These are phyloP conservation scores for Montipora sp. DNA, from an alignment of 64 coral and sea anemone species.

Conservation along the genomic window DNA sequence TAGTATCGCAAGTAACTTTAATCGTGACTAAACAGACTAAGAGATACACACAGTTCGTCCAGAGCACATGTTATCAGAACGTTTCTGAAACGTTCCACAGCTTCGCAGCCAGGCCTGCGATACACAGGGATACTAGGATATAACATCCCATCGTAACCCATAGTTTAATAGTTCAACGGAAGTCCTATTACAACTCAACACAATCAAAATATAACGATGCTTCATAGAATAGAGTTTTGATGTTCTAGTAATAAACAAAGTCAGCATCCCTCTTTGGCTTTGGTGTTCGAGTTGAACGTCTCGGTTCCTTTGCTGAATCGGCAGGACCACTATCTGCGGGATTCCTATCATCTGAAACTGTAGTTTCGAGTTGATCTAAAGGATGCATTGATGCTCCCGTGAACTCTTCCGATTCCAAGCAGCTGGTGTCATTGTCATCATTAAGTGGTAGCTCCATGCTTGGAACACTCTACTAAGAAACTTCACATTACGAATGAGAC, in stretches of 20 bases:
- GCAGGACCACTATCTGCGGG: neutral
- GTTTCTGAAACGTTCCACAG: too few relatives aligned
- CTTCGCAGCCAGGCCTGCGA: too few relatives aligned
- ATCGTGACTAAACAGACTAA: too few relatives aligned
- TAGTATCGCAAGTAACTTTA: too few relatives aligned
- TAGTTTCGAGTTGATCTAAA: slow-evolving; percentile 8
- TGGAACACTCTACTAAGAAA: slow-evolving; percentile 47
- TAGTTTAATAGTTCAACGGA: too few relatives aligned
- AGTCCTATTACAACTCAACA: neutral
- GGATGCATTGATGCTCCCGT: neutral
- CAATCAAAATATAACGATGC: neutral
- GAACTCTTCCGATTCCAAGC: neutral
- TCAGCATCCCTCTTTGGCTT: too few relatives aligned
- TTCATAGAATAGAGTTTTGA: too few relatives aligned
- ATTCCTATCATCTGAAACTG: neutral
- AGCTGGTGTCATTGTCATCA: neutral
- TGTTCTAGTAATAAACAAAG: neutral
- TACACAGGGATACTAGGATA: too few relatives aligned
- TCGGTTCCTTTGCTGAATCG: neutral
- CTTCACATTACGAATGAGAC: slow-evolving; percentile 47
- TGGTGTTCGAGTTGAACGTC: too few relatives aligned
- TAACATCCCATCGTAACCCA: too few relatives aligned
- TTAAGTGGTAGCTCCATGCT: neutral
- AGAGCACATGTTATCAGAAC: too few relatives aligned
- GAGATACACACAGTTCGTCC: too few relatives aligned